phyloP scores from a whole-genome alignment of 2,888 invertebrate species.

The Taenaris catops region DNA sequence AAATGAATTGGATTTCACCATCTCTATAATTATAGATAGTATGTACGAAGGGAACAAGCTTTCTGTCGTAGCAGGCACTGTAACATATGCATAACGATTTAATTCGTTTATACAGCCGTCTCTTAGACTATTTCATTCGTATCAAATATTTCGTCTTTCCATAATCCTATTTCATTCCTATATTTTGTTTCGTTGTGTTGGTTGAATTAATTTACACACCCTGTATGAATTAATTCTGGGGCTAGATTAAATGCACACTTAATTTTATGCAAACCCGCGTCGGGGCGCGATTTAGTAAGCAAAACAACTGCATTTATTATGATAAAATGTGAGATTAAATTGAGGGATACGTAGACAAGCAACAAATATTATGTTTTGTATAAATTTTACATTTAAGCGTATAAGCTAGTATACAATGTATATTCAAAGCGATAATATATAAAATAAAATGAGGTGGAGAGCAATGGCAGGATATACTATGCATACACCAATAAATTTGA shows the following conservation, averaged over 20 bases:
- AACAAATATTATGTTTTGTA: too few species aligned
- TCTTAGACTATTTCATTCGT: not conserved
- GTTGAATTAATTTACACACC: not conserved
- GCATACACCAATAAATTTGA: too few species aligned
- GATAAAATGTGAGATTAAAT: constrained; percentile 12
- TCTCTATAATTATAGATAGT: too few species aligned
- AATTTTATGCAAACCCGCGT: constrained; percentile 12
- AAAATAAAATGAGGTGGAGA: too few species aligned
- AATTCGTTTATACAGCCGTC: not conserved
- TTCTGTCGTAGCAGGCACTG: too few species aligned
- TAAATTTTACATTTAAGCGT: too few species aligned
- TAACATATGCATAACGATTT: too few species aligned
- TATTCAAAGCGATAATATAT: too few species aligned
- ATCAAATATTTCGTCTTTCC: not conserved
- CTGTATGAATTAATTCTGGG: constrained; percentile 8
- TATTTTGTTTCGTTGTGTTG: not conserved
- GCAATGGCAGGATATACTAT: too few species aligned
- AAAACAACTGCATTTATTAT: constrained; percentile 15
- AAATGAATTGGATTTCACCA: too few species aligned
- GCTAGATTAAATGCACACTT: constrained; percentile 10
- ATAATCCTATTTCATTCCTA: not conserved
- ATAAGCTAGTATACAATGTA: too few species aligned
- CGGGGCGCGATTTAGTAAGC: constrained; percentile 7
- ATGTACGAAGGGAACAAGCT: too few species aligned
- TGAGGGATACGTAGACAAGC: not conserved